Base-by-base conservation (phyloP, 2,888 invertebrate genomes). In the Dinocampus coccinellae region DNA sequence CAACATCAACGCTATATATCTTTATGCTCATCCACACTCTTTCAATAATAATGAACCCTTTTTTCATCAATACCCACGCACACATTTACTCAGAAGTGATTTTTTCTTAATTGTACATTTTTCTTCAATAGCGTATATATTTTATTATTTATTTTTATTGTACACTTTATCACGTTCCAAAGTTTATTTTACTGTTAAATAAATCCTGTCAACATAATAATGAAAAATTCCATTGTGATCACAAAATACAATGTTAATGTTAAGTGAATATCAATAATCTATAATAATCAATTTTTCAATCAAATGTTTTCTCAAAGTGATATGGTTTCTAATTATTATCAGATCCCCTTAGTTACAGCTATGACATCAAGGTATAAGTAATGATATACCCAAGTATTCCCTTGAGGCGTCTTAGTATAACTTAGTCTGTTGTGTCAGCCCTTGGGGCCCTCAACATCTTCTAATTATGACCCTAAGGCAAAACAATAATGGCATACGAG, bases 381-480 rank as follows among this genome's bases (percentile, higher is more conserved):
- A 64, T n/a, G 34, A 20, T 62, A 11, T 13, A 39, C 34, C 68
- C 69, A 73, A 77, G 71, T 61, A 74, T 62, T 73, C 73, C 69
- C 75, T 33, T 67, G 52, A 75, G 47, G 73, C 67, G 57, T 73
- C 73, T 65, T 68, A 47, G 33, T 69, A 69, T 74, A 71, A 75
- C 72, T 74, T 71, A 69, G 42, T 72, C 60, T 22, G 58, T 47
- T 67, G 63, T 65, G 60, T 65, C 65, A 63, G 58, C 73, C 67
- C 33, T 42, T 58, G 60, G 64, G 64, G 68, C 63, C 39, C 52
- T 36, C 20, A 33, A 29, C 52, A 26, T 70, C 71, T 62, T 72
- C 73, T 75, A 78, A 77, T 77, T 77, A 74, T 73, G 57, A 65
- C 69, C 74, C 74, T 64, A 53, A 68, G 74, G 76, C 70, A 67